Evolutionary conservation across 2,797 vertebrate species (phyloP).

Genomic region (Girardinus metallicus): DNA sequence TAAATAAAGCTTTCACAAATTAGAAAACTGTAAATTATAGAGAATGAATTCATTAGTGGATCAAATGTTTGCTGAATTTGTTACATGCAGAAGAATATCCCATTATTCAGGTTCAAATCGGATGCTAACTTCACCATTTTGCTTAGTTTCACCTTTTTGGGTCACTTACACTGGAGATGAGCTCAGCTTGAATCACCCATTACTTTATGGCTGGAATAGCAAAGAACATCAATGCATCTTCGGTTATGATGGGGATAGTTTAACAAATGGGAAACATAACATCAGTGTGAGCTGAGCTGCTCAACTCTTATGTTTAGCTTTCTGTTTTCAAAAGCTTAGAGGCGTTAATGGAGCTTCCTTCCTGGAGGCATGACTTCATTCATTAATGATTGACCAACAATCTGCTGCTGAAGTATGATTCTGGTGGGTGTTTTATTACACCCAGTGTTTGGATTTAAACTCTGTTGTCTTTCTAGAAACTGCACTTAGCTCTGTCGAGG

Average conservation of each 20-base stretch:
- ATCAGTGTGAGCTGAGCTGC: not conserved
- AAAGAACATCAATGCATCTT: not conserved
- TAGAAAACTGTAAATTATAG: not conserved
- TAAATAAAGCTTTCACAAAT: not conserved
- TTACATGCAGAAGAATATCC: not conserved
- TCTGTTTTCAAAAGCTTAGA: conserved; percentile 58
- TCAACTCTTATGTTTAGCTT: conserved; percentile 25
- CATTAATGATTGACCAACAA: conserved; percentile 81
- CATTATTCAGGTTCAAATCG: not conserved
- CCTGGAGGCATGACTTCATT: conserved; percentile 59
- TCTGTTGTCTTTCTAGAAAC: not conserved
- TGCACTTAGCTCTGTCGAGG: not conserved
- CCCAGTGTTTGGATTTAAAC: conserved; percentile 7
- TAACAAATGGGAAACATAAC: conserved; percentile 4
- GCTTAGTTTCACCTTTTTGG: not conserved
- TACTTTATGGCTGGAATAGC: not conserved
- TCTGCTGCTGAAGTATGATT: conserved; percentile 64
- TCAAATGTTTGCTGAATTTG: not conserved
- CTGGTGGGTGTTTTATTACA: conserved; percentile 21
- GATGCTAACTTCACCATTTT: not conserved
- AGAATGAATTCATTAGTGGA: not conserved
- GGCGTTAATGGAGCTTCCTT: conserved; percentile 66
- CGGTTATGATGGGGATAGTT: conserved; percentile 1
- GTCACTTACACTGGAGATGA: not conserved
- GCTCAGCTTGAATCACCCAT: not conserved